Evolutionary conservation across 2,888 invertebrate genomes (phyloP).

Genomic region (Lepas anatifera): DNA sequence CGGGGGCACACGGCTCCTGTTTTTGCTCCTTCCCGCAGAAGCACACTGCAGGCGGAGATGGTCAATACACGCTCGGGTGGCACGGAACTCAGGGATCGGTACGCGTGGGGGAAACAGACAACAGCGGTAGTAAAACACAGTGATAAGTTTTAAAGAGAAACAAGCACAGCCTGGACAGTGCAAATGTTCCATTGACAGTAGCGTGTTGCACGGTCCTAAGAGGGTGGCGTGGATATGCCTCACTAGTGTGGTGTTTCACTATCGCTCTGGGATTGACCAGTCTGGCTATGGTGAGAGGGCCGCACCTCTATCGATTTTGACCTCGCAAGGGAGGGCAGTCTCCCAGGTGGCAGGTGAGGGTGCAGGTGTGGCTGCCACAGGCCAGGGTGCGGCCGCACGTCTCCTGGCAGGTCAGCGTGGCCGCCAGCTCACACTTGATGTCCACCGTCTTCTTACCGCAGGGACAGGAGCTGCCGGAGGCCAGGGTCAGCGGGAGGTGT

Average conservation of each 20-base stretch:
- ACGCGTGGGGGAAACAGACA: no score
- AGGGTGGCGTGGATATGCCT: no score
- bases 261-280: no score
- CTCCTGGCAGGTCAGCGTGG: slow-evolving; percentile 57
- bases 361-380: slow-evolving; percentile 40
- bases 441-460: slow-evolving; percentile 58
- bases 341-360: slow-evolving; percentile 78
- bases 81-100: slow-evolving; percentile 9
- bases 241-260: no score
- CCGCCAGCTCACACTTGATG: slow-evolving; percentile 58
- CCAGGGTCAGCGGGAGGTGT: no score
- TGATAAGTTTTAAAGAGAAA: no score
- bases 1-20: slow-evolving; percentile 48
- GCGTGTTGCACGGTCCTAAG: no score
- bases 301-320: slow-evolving; percentile 48
- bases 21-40: slow-evolving; percentile 53
- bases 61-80: not conserved
- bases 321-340: slow-evolving; percentile 58
- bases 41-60: slow-evolving; percentile 42
- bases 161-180: no score
- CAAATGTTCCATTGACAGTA: no score
- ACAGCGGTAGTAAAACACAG: no score
- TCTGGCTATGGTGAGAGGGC: no score
- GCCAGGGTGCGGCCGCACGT: slow-evolving; percentile 58
- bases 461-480: slow-evolving; percentile 53